Evolutionary conservation across 53 echinoderm and acorn worm genomes (phyloP).

Genomic region (Echinarachnius parma): DNA sequence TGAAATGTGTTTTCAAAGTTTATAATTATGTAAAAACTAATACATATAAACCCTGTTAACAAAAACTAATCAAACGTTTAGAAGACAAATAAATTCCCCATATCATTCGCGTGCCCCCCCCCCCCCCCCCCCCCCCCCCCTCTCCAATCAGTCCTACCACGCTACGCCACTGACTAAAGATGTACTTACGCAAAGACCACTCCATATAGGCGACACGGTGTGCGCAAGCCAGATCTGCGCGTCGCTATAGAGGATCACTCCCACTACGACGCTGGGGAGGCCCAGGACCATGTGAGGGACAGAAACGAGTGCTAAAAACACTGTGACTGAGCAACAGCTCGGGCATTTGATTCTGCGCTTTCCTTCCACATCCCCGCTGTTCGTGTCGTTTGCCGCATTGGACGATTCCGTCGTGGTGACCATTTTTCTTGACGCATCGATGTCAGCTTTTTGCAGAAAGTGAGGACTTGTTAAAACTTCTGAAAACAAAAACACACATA

Average conservation of each 20-base stretch:
- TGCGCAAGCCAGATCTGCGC: conserved; percentile 83
- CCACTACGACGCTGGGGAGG: conserved; percentile 60
- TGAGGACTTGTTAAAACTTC: no score
- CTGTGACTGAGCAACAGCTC: conserved; percentile 31
- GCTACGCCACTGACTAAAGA: no score
- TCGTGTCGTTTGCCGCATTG: not conserved
- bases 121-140: no score
- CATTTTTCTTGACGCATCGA: not conserved
- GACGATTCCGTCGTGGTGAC: conserved; percentile 6
- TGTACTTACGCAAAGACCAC: conserved; percentile 80
- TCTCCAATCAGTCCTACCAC: no score
- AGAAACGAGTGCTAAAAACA: conserved; percentile 18
- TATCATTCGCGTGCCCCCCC: no score
- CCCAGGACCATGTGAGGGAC: conserved; percentile 84
- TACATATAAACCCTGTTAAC: no score
- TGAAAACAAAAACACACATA: no score
- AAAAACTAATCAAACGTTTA: no score
- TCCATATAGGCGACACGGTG: conserved; percentile 93
- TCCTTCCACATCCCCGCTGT: not conserved
- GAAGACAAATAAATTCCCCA: not conserved
- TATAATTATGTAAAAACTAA: no score
- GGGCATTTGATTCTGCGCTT: not conserved
- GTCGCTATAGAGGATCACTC: conserved; percentile 64
- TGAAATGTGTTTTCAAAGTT: no score
- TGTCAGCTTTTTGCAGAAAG: no score